Conservation (phyloP, 2,888 invertebrate species). For the Congeria kusceri region DNA sequence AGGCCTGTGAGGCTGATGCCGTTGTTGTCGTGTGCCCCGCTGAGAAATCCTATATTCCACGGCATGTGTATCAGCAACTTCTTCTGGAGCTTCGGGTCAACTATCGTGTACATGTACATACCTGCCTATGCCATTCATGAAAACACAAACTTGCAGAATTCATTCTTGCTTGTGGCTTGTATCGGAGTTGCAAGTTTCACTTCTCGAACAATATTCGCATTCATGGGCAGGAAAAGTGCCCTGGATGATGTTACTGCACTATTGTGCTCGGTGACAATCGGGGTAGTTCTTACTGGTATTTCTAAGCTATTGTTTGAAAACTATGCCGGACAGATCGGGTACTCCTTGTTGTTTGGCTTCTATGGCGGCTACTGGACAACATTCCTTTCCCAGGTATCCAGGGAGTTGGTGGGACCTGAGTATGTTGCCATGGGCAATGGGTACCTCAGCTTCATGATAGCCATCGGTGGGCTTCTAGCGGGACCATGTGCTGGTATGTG, state of each 20-base stretch:
- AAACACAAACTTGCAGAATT: conserved; percentile 76
- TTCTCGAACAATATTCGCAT: conserved; percentile 79
- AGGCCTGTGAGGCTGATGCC: conserved; percentile 75
- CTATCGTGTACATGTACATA: conserved; percentile 81
- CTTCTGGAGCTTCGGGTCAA: conserved; percentile 83
- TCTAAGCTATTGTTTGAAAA: conserved; percentile 81
- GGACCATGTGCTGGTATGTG: conserved; percentile 80
- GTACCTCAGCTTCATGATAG: conserved; percentile 81
- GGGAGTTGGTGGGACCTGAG: conserved; percentile 81
- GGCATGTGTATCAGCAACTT: conserved; percentile 81
- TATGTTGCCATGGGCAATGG: conserved; percentile 82
- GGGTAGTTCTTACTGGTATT: conserved; percentile 81
- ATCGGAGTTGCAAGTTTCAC: conserved; percentile 80
- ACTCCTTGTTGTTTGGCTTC: conserved; percentile 82
- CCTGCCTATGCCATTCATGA: conserved; percentile 79
- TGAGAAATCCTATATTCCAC: conserved; percentile 79
- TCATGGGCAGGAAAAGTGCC: conserved; percentile 82
- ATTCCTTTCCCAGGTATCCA: conserved; percentile 79
- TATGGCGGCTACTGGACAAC: conserved; percentile 84
- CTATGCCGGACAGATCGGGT: conserved; percentile 83
- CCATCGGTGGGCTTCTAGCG: conserved; percentile 79
- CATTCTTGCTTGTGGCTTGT: conserved; percentile 78
- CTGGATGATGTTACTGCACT: conserved; percentile 81
- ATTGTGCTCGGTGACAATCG: conserved; percentile 79
- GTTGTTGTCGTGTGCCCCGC: conserved; percentile 77